A percentile compares a stretch with the other conserved stretches of the same genome.
Evolutionary conservation across 2,888 invertebrate genomes (phyloP).

Genomic region (Abrostola triplasia): DNA sequence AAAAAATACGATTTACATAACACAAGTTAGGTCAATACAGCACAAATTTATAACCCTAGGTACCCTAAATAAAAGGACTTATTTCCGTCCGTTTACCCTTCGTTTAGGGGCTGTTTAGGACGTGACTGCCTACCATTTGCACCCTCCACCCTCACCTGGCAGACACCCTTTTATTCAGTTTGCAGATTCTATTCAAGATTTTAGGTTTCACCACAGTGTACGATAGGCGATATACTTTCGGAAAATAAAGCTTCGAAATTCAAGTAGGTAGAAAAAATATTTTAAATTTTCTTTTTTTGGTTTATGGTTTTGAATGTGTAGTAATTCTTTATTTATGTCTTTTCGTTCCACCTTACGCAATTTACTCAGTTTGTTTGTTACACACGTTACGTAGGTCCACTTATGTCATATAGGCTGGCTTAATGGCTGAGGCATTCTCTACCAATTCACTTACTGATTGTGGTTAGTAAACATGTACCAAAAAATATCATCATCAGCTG

Average conservation of each 20-base stretch:
- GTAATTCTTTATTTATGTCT: no score
- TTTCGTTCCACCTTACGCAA: no score
- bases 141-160: conserved; percentile 50
- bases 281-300: no score
- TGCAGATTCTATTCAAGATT: conserved; percentile 68
- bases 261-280: no score
- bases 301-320: no score
- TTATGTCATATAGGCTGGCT: no score
- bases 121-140: conserved; percentile 74
- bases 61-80: conserved; percentile 66
- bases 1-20: neutral
- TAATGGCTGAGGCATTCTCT: no score
- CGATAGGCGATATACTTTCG: conserved; percentile 37
- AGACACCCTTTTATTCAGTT: conserved; percentile 67
- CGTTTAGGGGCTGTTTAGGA: conserved; percentile 66
- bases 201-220: conserved; percentile 33
- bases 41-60: conserved; percentile 41
- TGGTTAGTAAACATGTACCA: no score
- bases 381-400: no score
- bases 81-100: conserved; percentile 66
- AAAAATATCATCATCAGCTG: no score
- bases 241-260: neutral
- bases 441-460: no score
- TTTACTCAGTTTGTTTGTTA: no score
- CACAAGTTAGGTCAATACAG: conserved; percentile 8